Base-by-base conservation (phyloP, 2,113 vertebrate genomes). In the Xenus cinereus region DNA sequence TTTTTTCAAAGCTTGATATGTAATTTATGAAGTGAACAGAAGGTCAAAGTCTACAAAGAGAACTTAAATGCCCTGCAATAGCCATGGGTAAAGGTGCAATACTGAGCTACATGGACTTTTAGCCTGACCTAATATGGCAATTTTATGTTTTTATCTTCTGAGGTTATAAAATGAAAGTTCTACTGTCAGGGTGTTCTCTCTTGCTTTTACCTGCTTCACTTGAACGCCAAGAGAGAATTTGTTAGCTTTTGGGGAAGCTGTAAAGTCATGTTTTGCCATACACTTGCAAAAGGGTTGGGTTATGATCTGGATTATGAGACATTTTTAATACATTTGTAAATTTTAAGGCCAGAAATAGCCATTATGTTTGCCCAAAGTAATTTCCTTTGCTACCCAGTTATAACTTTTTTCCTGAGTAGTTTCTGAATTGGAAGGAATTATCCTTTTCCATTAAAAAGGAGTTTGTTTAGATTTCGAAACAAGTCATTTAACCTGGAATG, bases 11-110 rank as follows among this genome's bases (percentile, higher is more conserved):
- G 41, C 22, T 92, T 92, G 67, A 92, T 96, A 50, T 27, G 72
- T 95, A 88, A 95, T 54, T 79, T 88, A 74, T 93, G 43, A 95
- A 97, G 48, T 51, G 35, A 90, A 80, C 51, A 76, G 50, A 86
- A 90, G 88, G 83, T 83, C 92, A 86, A 80, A 93, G 88, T 92
- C 90, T 73, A 83, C 73, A 83, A 67, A 76, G 14, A 90, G 84
- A 92, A 88, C 63, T 92, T 77, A 92, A 80, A 69, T 89, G 83
- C 37, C 68, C 88, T 66, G 30, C 43, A 77, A 63, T 30, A 90
- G 37, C 59, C n/a, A 59, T 26, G 2, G 2, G 13, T 66, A 45
- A 90, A 73, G 45, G 30, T 37, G 30, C 57, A 39, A 12, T 51
- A 56, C 30, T 69, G 56, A 82, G 43, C 66, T 87, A 74, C 60